phyloP scores from a whole-genome alignment of 2,888 invertebrate species.

The Geophilus truncorum region DNA sequence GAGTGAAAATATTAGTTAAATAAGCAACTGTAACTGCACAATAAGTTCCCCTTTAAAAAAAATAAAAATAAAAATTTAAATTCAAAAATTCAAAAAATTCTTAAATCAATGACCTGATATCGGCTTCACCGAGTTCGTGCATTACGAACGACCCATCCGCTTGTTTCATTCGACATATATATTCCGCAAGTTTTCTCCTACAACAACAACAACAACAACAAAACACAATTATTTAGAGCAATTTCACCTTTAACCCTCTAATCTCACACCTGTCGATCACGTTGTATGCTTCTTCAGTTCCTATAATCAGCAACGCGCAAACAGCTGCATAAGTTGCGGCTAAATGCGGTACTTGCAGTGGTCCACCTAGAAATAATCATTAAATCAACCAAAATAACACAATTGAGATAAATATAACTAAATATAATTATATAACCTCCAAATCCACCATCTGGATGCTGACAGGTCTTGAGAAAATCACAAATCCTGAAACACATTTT shows the following conservation, averaged over 20 bases:
- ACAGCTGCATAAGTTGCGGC: conserved; percentile 98
- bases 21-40: conserved; percentile 89
- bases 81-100: conserved; percentile 25
- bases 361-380: conserved; percentile 72
- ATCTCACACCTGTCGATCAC: conserved; percentile 77
- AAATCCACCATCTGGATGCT: conserved; percentile 72
- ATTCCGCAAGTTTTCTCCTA: conserved; percentile 65
- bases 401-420: too few species aligned
- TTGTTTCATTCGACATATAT: conserved; percentile 70
- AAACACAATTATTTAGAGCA: background rate
- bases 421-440: too few species aligned
- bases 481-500: conserved; percentile 33
- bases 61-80: background rate
- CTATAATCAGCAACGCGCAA: conserved; percentile 83
- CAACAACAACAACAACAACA: conserved; percentile 32
- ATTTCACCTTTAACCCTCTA: background rate
- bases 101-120: conserved; percentile 56
- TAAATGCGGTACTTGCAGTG: conserved; percentile 84
- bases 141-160: conserved; percentile 86
- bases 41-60: conserved; percentile 72
- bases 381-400: background rate
- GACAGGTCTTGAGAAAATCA: conserved; percentile 56
- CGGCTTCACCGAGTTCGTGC: conserved; percentile 87
- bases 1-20: conserved; percentile 70
- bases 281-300: conserved; percentile 76